phyloP scores from a whole-genome alignment of 2,113 vertebrate species.

The Xerus inauris region DNA sequence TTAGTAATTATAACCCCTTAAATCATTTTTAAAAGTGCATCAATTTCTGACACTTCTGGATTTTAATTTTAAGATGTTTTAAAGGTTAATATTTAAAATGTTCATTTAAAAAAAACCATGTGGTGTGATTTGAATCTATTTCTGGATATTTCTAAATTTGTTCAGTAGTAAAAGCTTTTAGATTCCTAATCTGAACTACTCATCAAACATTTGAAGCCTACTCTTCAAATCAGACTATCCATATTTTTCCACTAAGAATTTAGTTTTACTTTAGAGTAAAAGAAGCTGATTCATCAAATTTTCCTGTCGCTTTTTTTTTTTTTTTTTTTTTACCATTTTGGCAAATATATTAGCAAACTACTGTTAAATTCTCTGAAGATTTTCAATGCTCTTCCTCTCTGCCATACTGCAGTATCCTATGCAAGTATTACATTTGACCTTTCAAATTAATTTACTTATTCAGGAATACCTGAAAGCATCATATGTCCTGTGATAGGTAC shows the following conservation, averaged over 20 bases:
- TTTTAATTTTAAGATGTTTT: slow-evolving; percentile 27
- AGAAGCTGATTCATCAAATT: slow-evolving; percentile 46
- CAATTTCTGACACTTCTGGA: background rate
- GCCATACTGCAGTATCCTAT: background rate
- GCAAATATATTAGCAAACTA: background rate
- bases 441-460: slow-evolving; percentile 18
- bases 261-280: slow-evolving; percentile 57
- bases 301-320: background rate
- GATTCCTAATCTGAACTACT: slow-evolving; percentile 22
- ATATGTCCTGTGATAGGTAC: background rate
- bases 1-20: background rate
- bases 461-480: background rate
- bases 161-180: slow-evolving; percentile 34
- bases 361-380: background rate
- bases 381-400: background rate
- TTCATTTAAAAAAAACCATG: slow-evolving; percentile 6
- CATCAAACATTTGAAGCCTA: background rate
- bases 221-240: slow-evolving; percentile 37
- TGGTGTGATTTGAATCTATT: background rate
- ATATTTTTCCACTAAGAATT: slow-evolving; percentile 47
- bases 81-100: slow-evolving; percentile 38
- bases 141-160: slow-evolving; percentile 32
- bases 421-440: background rate
- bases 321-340: background rate
- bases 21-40: background rate